Evolutionary conservation across 1,140 invertebrate species (phyloP), one percentile per base, ranked within the genome.

Genomic region (Drosophila nikananu): DNA sequence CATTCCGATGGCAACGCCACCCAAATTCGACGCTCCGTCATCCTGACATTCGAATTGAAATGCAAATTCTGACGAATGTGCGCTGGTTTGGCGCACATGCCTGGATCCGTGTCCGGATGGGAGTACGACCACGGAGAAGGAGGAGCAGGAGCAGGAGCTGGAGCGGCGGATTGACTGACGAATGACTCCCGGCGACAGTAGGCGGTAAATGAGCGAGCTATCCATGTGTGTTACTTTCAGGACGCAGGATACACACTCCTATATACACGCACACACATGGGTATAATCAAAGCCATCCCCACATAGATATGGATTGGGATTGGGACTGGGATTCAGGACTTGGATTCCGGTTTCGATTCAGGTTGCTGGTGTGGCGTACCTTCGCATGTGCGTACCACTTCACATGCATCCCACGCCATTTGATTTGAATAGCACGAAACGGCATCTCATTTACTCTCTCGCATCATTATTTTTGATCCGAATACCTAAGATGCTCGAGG

Each of bases 11-110:
- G 81, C 79, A 68, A 64, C 58, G 78, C 78, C 81, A 77, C 79
- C 86, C 86, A 74, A 90, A 81, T 86, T 89, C 86, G 67, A 72
- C 70, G 86, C 81, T 90, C 83, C 81, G 86, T 90, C 86, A 86
- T 89, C 74, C 81, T 89, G 79, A 86, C 79, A 82, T 90, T 82
- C 79, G 86, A 90, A 91, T 90, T 90, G 86, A 90, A 91, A 90
- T 90, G 86, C 86, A 90, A 90, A 90, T 90, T 91, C 86, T 90
- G 86, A 91, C 86, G 86, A 90, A 90, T 91, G 84, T 89, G 81
- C 74, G 71, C 84, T 76, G 81, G 64, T 75, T 89, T 66, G 41
- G 72, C 65, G 72, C 73, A 79, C 77, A 86, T 58, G 46, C 46
- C 65, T 32, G 48, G 41, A 44, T 57, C 21, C 54, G 54, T n/a